A percentile compares a stretch with the other conserved stretches of the same genome.
Evolutionary conservation across 2,113 vertebrate genomes (phyloP).

Genomic region (Spea multiplicata): DNA sequence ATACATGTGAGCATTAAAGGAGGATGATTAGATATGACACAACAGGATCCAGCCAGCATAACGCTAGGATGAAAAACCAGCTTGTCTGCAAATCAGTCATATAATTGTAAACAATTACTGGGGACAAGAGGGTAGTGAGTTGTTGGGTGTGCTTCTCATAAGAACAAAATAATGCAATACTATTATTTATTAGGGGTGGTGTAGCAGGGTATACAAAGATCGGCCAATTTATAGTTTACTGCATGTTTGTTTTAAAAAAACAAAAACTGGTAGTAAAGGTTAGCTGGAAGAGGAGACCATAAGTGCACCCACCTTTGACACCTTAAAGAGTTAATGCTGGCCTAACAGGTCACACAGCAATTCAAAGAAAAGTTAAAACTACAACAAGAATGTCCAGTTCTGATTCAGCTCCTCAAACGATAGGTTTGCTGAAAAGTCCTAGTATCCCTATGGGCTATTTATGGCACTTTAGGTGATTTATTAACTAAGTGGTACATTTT

Average conservation of each 20-base stretch:
- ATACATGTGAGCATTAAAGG: not conserved
- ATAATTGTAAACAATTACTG: constrained; percentile 2
- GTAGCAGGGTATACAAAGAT: not conserved
- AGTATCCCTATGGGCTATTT: too few relatives aligned
- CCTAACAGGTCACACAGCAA: too few relatives aligned
- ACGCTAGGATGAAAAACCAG: not conserved
- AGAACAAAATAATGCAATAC: not conserved
- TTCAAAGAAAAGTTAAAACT: too few relatives aligned
- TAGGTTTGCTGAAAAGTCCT: too few relatives aligned
- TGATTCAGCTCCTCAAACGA: too few relatives aligned
- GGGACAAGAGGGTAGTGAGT: not conserved
- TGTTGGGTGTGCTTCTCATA: not conserved
- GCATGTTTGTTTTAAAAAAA: too few relatives aligned
- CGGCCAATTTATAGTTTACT: not conserved
- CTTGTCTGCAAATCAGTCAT: not conserved
- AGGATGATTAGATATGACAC: constrained; percentile 4
- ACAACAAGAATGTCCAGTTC: too few relatives aligned
- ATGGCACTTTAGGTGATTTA: too few relatives aligned
- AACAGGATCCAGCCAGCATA: constrained; percentile 5
- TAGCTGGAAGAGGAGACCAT: too few relatives aligned
- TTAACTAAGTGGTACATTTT: too few relatives aligned
- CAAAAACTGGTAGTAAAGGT: not conserved
- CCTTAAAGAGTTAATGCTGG: too few relatives aligned
- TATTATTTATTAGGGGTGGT: constrained; percentile 10
- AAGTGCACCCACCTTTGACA: too few relatives aligned